Base-by-base conservation (phyloP, 2,888 invertebrate species). In the Drosophila peninsularis region DNA sequence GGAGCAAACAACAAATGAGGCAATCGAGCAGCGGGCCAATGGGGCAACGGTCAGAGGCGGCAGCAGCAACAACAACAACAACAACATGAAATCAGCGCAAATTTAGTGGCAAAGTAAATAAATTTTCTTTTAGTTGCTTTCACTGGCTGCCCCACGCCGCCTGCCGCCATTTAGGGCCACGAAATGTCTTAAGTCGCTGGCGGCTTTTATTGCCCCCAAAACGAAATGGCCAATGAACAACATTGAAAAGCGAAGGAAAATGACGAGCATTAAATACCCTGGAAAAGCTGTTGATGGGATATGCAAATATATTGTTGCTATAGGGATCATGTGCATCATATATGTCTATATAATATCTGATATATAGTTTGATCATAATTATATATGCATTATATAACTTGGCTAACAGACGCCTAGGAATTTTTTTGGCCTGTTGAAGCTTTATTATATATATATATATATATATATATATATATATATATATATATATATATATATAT, bases 101-200 rank as follows among this genome's bases (percentile, higher is more conserved):
- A 88, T 89, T 86, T 85, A 82, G 88, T 86, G 83, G 86, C 80
- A 85, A 83, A 83, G 83, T 79, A 86, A 86, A 86, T 88, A 86
- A 88, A 88, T 86, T 80, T 78, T 85, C 73, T 75, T 75, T 82
- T 74, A 86, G 80, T 83, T 70, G 68, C 71, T 75, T 80, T 71
- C 63, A 62, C 64, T 45, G 52, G 37, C 52, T 21, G 24, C 54
- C 34, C 7, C 17, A 3, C 11, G 50, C 39, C 30, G 21, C 50
- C 63, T 30, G 44, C 44, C 45, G 52, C 57, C 64, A 75, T 71
- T 77, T 69, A 36, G 50, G 50, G 75, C 65, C 75, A 75, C 69
- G 70, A 82, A 84, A 87, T 82, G 85, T 85, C 83, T 85, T 75
- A 80, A 82, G 87, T 71, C 80, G 70, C 74, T 72, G 71, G 55